Evolutionary conservation across 2,113 vertebrate species (phyloP).

Genomic region (Urocynchramus pylzowi): DNA sequence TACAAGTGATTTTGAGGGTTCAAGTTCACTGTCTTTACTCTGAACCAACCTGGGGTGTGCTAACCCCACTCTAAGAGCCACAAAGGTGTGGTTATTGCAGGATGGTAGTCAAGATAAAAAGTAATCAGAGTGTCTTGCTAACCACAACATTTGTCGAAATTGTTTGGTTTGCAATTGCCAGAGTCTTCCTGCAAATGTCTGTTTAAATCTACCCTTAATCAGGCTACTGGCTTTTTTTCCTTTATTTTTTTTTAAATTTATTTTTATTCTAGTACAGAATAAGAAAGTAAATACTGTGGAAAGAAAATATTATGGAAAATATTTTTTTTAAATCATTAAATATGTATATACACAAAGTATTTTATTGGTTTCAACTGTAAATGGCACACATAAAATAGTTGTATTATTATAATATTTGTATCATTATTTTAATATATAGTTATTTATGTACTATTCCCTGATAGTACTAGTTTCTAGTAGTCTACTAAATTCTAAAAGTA

Average conservation of each 20-base stretch:
- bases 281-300: not conserved
- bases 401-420: not conserved
- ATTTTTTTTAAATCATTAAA: not conserved
- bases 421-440: not conserved
- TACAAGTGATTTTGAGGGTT: not conserved
- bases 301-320: not conserved
- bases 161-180: not conserved
- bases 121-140: not conserved
- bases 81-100: not conserved
- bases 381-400: not conserved
- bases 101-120: not conserved
- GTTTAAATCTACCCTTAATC: not conserved
- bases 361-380: not conserved
- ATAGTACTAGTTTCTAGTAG: not conserved
- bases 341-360: too few species aligned
- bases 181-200: not conserved
- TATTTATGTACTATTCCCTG: not conserved
- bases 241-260: not conserved
- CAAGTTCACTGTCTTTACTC: not conserved
- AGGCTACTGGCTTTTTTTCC: accelerated
- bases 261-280: not conserved
- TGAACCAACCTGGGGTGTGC: not conserved
- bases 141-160: not conserved
- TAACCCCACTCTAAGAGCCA: not conserved
- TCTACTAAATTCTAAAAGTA: not conserved